Base-by-base conservation (phyloP, 35 echinoderm and acorn worm species). In the Lytechinus pictus region DNA sequence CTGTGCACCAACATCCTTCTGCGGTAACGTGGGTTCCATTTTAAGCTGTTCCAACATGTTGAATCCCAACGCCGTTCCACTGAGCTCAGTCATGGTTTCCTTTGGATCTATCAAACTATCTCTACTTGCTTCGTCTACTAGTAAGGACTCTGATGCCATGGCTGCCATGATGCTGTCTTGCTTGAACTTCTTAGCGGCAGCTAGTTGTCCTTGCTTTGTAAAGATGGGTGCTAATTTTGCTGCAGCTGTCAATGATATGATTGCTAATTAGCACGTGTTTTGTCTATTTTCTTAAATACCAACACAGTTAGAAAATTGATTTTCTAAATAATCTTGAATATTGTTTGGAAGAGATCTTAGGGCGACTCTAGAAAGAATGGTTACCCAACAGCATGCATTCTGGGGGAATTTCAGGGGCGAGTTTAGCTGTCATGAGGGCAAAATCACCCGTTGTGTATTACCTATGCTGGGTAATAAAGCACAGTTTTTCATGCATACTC, bases 191-290 rank as follows among this genome's bases (percentile, higher is more conserved):
- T 96, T 98, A 28, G 94, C 92, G 24, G 95, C 92, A 27, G 96
- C 96, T 44, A 95, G 95, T 28, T 92, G 91, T 21, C 97, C 97
- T 95, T 98, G 94, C 87, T 97, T 98, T 9, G 97, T 98, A 92
- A 98, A 98, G 88, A 98, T 96, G 14, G 97, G 96, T 4, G 96
- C 94, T 21, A 97, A 66, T 94, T 96, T 96, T 55, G 94, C 95
- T 91, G 97, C 28, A 55, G 91, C 86, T 94, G 66, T n/a, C 7
- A 53, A 53, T 57, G 5, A 71, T 19, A 19, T 44, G n/a, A n/a
- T n/a, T n/a, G n/a, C n/a, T n/a, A n/a, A n/a, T n/a, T n/a, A n/a
- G n/a, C n/a, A n/a, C n/a, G n/a, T n/a, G n/a, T n/a, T n/a, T n/a
- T n/a, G n/a, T n/a, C n/a, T n/a, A n/a, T n/a, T n/a, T n/a, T n/a